These are phyloP conservation scores for Chouioia cunea DNA, from an alignment of 2,888 invertebrate species.

Conservation along the genomic window DNA sequence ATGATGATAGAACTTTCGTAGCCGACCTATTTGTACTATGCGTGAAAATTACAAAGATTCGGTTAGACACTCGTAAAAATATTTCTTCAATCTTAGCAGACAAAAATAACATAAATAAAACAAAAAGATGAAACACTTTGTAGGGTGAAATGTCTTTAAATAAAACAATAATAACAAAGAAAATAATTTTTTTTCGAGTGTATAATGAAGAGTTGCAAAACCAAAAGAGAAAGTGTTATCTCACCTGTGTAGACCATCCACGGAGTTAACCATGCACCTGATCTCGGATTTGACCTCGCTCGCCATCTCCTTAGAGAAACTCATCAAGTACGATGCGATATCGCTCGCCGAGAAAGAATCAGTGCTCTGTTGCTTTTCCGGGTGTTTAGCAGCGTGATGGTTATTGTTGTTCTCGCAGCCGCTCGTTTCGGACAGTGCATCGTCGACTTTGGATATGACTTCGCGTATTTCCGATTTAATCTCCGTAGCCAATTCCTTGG, in stretches of 20 bases:
- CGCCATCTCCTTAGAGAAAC: constrained; percentile 83
- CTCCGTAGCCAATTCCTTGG: constrained; percentile 83
- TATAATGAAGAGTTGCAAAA: background rate
- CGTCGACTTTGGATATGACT: constrained; percentile 84
- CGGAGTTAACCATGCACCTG: constrained; percentile 71
- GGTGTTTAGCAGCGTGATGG: constrained; percentile 30
- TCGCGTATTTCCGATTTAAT: constrained; percentile 86
- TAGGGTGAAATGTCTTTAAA: background rate
- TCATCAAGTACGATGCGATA: constrained; percentile 83
- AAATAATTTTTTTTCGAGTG: background rate
- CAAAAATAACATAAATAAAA: background rate
- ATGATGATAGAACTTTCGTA: background rate
- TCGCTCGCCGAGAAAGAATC: constrained; percentile 82
- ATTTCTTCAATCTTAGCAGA: too few relatives aligned
- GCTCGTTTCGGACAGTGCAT: constrained; percentile 80
- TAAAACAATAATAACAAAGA: constrained; percentile 1
- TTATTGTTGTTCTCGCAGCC: constrained; percentile 67
- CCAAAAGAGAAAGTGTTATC: background rate
- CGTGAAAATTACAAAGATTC: background rate
- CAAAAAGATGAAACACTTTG: background rate
- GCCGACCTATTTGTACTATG: background rate
- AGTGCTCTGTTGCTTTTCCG: constrained; percentile 55
- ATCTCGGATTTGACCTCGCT: constrained; percentile 85
- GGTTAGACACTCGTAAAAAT: too few relatives aligned
- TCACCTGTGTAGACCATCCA: constrained; percentile 73